A percentile compares a stretch with the other conserved stretches of the same genome.
phyloP scores from a whole-genome alignment of 2,888 invertebrate genomes.

The Sacculina carcini region DNA sequence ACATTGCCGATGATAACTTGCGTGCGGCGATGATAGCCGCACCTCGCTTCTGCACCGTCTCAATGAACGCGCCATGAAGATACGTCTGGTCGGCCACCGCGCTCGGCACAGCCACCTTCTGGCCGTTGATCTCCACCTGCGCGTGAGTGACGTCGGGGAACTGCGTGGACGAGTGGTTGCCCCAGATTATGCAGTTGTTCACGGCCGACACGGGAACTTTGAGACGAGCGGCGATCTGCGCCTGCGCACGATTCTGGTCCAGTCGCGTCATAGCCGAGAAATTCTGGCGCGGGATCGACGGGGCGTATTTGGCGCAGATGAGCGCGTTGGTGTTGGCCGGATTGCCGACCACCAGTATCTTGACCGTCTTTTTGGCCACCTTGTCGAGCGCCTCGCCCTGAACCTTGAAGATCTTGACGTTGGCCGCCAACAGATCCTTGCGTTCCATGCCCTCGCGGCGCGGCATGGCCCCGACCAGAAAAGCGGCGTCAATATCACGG shows the following conservation, averaged over 20 bases:
- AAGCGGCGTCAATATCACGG: conserved; percentile 80
- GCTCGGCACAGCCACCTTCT: conserved; percentile 32
- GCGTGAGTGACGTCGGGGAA: conserved; percentile 76
- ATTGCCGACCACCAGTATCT: conserved; percentile 91
- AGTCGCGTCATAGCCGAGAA: conserved; percentile 94
- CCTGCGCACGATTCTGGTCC: conserved; percentile 80
- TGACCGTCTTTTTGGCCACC: conserved; percentile 68
- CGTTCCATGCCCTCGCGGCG: conserved; percentile 94
- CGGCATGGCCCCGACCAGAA: conserved; percentile 94
- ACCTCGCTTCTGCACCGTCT: conserved; percentile 82
- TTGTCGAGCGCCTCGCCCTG: conserved; percentile 77
- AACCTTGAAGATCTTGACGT: conserved; percentile 91
- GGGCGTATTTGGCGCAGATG: conserved; percentile 82
- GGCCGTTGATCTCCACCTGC: conserved; percentile 26
- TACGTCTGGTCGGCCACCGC: conserved; percentile 55
- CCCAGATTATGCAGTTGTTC: conserved; percentile 88
- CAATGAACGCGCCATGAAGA: conserved; percentile 53
- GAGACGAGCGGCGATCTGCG: conserved; percentile 16
- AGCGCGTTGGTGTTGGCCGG: conserved; percentile 97
- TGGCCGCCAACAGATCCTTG: conserved; percentile 85
- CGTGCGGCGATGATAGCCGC: conserved; percentile 90
- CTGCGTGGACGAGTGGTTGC: conserved; percentile 96
- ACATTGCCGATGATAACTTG: conserved; percentile 95
- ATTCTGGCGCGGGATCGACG: conserved; percentile 81
- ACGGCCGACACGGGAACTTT: conserved; percentile 39